These are phyloP conservation scores for Dascillus cervinus DNA, from an alignment of 2,888 invertebrate species.

Conservation along the genomic window DNA sequence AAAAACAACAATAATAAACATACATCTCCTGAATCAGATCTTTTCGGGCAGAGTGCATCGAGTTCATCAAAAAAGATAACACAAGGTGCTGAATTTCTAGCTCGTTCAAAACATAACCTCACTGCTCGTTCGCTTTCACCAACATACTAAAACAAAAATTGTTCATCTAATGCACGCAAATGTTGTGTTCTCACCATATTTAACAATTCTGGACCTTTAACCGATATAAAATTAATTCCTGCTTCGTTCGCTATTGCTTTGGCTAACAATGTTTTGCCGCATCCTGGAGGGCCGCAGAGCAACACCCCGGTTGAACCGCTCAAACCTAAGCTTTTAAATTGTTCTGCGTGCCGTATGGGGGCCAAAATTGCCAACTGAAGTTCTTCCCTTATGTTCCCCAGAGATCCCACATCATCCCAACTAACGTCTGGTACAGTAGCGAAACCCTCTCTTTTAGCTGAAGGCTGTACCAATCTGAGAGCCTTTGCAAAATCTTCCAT, in stretches of 20 bases:
- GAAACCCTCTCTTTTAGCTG: slow-evolving; percentile 94
- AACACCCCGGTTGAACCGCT: slow-evolving; percentile 81
- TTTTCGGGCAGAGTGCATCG: slow-evolving; percentile 88
- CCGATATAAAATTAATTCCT: slow-evolving; percentile 96
- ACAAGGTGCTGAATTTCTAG: slow-evolving; percentile 91
- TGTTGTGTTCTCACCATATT: slow-evolving; percentile 95
- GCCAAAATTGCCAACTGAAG: slow-evolving; percentile 86
- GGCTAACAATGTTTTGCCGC: slow-evolving; percentile 92
- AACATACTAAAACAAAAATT: no score
- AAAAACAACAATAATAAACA: no score
- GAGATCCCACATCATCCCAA: slow-evolving; percentile 94
- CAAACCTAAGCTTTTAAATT: slow-evolving; percentile 70
- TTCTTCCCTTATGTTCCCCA: slow-evolving; percentile 80
- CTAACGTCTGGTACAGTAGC: slow-evolving; percentile 95
- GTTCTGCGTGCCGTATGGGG: slow-evolving; percentile 81
- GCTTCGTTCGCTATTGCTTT: slow-evolving; percentile 99
- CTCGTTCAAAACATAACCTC: slow-evolving; percentile 90
- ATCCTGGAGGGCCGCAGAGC: slow-evolving; percentile 95
- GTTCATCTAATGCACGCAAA: no score
- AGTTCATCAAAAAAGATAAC: slow-evolving; percentile 99
- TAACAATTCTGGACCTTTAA: slow-evolving; percentile 95
- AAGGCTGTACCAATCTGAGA: slow-evolving; percentile 78
- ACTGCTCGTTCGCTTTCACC: slow-evolving; percentile 98
- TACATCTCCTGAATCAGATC: slow-evolving; percentile 70
- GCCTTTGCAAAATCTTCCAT: slow-evolving; percentile 73